Base-by-base conservation (phyloP, 2,888 invertebrate species). In the Drosophila mimica region DNA sequence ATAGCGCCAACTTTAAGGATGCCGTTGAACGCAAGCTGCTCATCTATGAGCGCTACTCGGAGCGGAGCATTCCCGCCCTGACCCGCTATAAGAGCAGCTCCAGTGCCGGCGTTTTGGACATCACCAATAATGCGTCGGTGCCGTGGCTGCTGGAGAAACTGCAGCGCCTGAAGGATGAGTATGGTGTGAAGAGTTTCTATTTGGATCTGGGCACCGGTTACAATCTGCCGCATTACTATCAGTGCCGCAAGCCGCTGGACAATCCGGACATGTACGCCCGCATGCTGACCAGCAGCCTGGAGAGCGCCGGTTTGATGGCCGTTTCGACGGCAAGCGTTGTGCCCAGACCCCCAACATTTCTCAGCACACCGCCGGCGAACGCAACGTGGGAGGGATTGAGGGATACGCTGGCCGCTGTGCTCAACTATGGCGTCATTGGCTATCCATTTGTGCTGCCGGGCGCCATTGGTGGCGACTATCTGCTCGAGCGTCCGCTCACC, bases 381-480 rank as follows among this genome's bases (percentile, higher is more conserved):
- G 97, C 98, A 0, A 96, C 96, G 0, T 99, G 99, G 99, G 95
- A 96, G 59, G 97, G 97, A 0, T 93, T 98, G 25, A 94, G 95
- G 73, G 95, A 96, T 11, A 95, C 99, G 0, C 96, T 99, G 82
- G 98, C 98, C 0, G 97, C 98, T 0, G 96, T 98, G 67, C 93
- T 98, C 30, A 97, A 96, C 0, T 96, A 98, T 81, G 98, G 98
- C 0, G 95, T 98, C 30, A 95, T 97, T 58, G 99, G 99, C 0
- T 99, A 97, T 93, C 98, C 98, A 0, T 98, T 98, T 87, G 95
- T 98, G 51, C 96, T 99, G 94, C 98, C 98, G 0, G 98, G 99
- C 0, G 97, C 98, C 6, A 97, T 99, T 0, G 99, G 99, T 0
- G 99, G 98, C 0, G 98, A 98, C 85, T 96, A 96, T 49, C 95